Evolutionary conservation across 2,113 vertebrate genomes (phyloP), one percentile per base, ranked within the genome.

Genomic region (Xerus inauris): DNA sequence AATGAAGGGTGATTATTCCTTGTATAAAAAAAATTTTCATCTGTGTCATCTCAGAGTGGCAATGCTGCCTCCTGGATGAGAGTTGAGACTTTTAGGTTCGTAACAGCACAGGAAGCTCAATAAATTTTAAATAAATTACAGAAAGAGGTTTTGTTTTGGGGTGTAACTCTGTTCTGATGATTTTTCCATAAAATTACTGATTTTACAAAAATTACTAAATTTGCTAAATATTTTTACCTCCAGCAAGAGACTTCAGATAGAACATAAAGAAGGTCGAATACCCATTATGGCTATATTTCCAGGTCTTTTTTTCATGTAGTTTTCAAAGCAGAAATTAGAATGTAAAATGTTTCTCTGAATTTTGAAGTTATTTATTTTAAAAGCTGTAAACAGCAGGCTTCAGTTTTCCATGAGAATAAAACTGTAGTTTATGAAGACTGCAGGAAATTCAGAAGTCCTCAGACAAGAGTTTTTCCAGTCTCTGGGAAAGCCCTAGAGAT

Each of bases 121-220:
- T 82, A 97, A 93, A 94, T 80, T 97, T 96, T 94, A 96, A 95
- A 97, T 57, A 93, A 98, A 97, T 88, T 54, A 42, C 65, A 96
- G 94, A 94, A 87, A 97, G 40, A 93, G 87, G 38, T 95, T 94
- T 32, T 57, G 24, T 82, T 72, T 98, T 88, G 94, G 49, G 97
- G 8, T 91, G 57, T 83, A 80, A 26, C 62, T 82, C 14, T 88
- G 12, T 86, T 82, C 28, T 84, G 93, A 89, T 72, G 38, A 64
- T 5, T 38, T 84, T 69, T 89, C 40, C 73, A 82, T 32, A 42
- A 65, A 87, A 86, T 54, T 65, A 40, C 47, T 87, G 42, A 75
- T 35, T 79, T 89, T 71, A 73, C 65, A 72, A 59, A 67, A 94
- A 77, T 47, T 22, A 77, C 17, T 57, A 42, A 84, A 64, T 59